These are phyloP conservation scores for Bacillus rossius DNA, from an alignment of 1,140 invertebrate species.

Conservation along the genomic window DNA sequence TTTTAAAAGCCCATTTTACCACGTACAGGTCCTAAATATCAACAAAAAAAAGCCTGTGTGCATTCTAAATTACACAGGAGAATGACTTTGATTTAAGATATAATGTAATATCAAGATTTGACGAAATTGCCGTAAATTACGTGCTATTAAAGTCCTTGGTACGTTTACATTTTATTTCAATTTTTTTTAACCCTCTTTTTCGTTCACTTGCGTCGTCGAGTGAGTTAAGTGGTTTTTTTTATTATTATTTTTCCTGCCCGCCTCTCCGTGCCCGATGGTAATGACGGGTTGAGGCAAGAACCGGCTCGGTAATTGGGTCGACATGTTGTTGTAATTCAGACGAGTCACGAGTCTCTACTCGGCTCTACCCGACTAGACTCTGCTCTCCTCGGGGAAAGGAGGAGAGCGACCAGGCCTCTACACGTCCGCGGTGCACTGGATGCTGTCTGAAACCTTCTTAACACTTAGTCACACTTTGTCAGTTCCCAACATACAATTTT, in stretches of 20 bases:
- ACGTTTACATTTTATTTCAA: slow-evolving; percentile 8
- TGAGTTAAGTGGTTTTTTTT: background rate
- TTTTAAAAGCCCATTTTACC: too few species aligned
- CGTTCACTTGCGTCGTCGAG: slow-evolving; percentile 2
- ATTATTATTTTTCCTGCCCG: background rate
- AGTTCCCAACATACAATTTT: too few species aligned
- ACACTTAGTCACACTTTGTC: too few species aligned
- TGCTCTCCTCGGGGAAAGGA: too few species aligned
- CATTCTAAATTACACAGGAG: background rate
- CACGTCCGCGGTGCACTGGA: too few species aligned
- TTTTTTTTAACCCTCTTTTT: background rate
- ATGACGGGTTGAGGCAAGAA: slow-evolving; percentile 14
- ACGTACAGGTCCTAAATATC: too few species aligned
- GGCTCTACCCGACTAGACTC: too few species aligned
- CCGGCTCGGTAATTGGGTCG: slow-evolving; percentile 13
- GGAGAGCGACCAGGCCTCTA: too few species aligned
- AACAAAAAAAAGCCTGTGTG: too few species aligned
- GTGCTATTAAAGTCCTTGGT: slow-evolving; percentile 12
- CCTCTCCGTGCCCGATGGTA: background rate
- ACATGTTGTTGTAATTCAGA: slow-evolving; percentile 13
- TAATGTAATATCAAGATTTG: slow-evolving; percentile 6
- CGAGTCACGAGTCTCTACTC: slow-evolving; percentile 14
- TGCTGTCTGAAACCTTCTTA: too few species aligned
- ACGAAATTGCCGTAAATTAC: slow-evolving; percentile 9
- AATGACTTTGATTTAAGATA: slow-evolving; percentile 10